Percentiles rank a stretch among this genome's conserved stretches.
phyloP scores from a whole-genome alignment of 1,140 invertebrate genomes.

The Doryteuthis pealeii region DNA sequence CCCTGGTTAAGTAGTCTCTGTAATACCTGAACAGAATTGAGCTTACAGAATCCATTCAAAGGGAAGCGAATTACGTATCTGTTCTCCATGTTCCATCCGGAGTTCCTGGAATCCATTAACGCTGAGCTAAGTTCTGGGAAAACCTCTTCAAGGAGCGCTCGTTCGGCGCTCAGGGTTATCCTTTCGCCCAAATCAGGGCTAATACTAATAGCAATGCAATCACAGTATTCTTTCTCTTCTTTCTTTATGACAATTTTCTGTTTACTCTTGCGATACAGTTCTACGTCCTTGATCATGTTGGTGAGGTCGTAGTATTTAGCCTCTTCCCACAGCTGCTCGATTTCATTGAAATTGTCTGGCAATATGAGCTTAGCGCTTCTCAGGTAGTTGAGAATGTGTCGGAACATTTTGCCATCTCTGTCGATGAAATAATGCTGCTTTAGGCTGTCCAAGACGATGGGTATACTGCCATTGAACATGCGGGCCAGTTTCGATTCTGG shows the following conservation, averaged over 20 bases:
- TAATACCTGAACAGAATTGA: constrained; percentile 88
- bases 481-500: constrained; percentile 88
- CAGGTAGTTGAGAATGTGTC: constrained; percentile 94
- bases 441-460: constrained; percentile 91
- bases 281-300: constrained; percentile 67
- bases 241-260: constrained; percentile 44
- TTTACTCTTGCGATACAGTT: constrained; percentile 74
- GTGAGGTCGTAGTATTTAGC: constrained; percentile 89
- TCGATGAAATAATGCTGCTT: constrained; percentile 99
- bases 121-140: constrained; percentile 87
- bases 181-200: constrained; percentile 86
- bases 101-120: constrained; percentile 77
- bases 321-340: constrained; percentile 89
- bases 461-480: constrained; percentile 94
- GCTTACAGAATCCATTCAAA: constrained; percentile 87
- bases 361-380: constrained; percentile 84
- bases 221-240: constrained; percentile 50
- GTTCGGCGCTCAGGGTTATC: constrained; percentile 81
- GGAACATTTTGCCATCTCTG: constrained; percentile 91
- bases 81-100: constrained; percentile 81
- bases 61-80: constrained; percentile 87
- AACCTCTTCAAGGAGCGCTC: constrained; percentile 74
- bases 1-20: constrained; percentile 82
- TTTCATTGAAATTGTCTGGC: constrained; percentile 82
- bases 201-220: constrained; percentile 84